Evolutionary conservation across 2,113 vertebrate genomes (phyloP).

Genomic region (Menura novaehollandiae): DNA sequence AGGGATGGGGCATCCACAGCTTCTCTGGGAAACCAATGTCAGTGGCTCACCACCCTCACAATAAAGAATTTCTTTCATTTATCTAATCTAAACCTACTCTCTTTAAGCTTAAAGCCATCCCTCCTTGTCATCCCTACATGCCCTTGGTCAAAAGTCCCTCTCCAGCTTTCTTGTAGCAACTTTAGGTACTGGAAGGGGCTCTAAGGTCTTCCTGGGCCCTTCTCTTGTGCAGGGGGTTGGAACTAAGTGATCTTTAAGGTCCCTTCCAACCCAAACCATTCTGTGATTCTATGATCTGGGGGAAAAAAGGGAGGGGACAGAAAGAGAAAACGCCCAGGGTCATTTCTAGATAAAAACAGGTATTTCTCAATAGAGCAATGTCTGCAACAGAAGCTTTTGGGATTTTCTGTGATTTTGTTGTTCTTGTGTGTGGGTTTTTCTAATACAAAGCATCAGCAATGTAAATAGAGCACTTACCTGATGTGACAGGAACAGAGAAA

Average conservation of each 20-base stretch:
- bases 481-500: neutral
- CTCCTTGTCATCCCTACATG: no score
- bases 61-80: neutral
- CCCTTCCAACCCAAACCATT: neutral
- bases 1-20: neutral
- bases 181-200: neutral
- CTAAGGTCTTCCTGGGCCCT: fast-evolving
- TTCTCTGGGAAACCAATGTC: neutral
- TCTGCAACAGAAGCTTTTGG: neutral
- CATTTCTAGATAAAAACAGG: neutral
- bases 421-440: neutral
- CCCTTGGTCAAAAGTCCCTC: neutral
- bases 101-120: neutral
- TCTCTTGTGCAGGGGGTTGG: neutral
- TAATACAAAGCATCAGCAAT: neutral
- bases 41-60: neutral
- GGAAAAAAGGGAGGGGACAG: neutral
- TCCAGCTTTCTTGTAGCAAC: neutral
- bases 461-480: neutral
- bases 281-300: neutral
- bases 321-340: neutral
- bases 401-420: neutral
- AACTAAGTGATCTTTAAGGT: neutral
- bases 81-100: neutral
- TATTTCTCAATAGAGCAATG: neutral